phyloP scores from a whole-genome alignment of 2,888 invertebrate genomes.

The Sphaerophoria rueppellii region DNA sequence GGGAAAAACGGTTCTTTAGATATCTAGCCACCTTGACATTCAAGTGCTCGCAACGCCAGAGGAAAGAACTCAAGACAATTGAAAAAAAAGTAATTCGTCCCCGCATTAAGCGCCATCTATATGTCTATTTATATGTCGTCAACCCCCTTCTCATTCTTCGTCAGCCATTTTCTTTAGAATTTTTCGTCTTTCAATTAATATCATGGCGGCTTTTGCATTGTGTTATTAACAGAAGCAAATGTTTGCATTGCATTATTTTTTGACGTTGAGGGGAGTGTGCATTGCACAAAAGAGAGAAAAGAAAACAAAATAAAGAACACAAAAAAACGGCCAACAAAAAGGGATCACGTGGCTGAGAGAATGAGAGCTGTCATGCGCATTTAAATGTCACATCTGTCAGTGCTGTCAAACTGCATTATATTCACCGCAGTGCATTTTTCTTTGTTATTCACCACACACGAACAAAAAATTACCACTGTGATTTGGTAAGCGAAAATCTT shows the following conservation, averaged over 20 bases:
- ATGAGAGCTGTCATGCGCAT: slow-evolving; percentile 47
- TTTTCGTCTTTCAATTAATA: slow-evolving; percentile 60
- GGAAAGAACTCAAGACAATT: neutral
- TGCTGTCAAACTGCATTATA: neutral
- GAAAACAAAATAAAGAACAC: neutral
- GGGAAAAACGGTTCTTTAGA: slow-evolving; percentile 24
- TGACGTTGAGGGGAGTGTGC: slow-evolving; percentile 17
- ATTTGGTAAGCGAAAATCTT: slow-evolving; percentile 13
- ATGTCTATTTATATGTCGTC: neutral
- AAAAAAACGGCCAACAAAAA: neutral
- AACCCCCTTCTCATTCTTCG: neutral
- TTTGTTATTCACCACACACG: slow-evolving; percentile 41
- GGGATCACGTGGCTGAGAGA: slow-evolving; percentile 10
- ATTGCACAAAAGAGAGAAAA: slow-evolving; percentile 17
- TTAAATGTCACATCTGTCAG: neutral
- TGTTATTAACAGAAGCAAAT: slow-evolving; percentile 67
- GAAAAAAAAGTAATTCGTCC: slow-evolving; percentile 14
- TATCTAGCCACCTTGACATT: slow-evolving; percentile 63
- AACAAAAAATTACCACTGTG: slow-evolving; percentile 8
- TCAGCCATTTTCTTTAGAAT: slow-evolving; percentile 36
- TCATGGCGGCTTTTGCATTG: slow-evolving; percentile 60
- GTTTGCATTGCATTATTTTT: slow-evolving; percentile 54
- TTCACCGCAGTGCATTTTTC: slow-evolving; percentile 41
- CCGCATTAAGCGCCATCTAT: slow-evolving; percentile 13
- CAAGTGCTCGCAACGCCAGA: slow-evolving; percentile 42